A percentile compares a stretch with the other conserved stretches of the same genome.
phyloP scores from a whole-genome alignment of 2,888 invertebrate genomes.

The Neoascia interrupta region DNA sequence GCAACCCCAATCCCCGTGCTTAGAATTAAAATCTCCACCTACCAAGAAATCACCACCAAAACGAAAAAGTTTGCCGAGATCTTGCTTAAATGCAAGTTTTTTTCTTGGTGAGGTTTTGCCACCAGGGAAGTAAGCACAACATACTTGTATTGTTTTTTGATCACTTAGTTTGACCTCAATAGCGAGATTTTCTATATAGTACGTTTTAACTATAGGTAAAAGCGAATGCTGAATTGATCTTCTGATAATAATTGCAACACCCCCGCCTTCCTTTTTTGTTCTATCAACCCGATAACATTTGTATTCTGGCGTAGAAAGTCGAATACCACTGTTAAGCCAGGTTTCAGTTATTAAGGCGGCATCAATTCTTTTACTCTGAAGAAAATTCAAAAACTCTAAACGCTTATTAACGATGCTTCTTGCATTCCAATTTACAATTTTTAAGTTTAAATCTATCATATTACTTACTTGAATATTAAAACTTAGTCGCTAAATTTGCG shows the following conservation, averaged over 20 bases:
- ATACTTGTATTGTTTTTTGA: background rate
- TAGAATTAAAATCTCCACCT: constrained; percentile 28
- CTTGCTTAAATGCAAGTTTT: background rate
- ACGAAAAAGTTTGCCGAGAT: background rate
- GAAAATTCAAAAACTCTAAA: background rate
- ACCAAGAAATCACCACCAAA: background rate
- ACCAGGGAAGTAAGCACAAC: constrained; percentile 19
- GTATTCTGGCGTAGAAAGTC: background rate
- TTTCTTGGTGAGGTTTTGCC: background rate
- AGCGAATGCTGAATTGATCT: constrained; percentile 16
- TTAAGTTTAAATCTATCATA: background rate
- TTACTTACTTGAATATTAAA: constrained; percentile 8
- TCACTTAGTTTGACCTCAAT: background rate
- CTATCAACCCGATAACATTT: constrained; percentile 28
- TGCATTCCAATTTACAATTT: constrained; percentile 1
- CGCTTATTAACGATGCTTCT: background rate
- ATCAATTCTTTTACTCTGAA: constrained; percentile 4
- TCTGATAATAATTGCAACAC: constrained; percentile 10
- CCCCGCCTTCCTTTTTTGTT: background rate
- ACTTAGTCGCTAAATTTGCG: constrained; percentile 20
- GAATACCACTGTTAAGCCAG: background rate
- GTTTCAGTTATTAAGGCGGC: constrained; percentile 21
- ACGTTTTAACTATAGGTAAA: background rate
- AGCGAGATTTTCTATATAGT: constrained; percentile 11
- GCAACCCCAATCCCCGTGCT: constrained; percentile 22